Evolutionary conservation across 2,888 invertebrate species (phyloP).

Genomic region (Agriopis marginaria): DNA sequence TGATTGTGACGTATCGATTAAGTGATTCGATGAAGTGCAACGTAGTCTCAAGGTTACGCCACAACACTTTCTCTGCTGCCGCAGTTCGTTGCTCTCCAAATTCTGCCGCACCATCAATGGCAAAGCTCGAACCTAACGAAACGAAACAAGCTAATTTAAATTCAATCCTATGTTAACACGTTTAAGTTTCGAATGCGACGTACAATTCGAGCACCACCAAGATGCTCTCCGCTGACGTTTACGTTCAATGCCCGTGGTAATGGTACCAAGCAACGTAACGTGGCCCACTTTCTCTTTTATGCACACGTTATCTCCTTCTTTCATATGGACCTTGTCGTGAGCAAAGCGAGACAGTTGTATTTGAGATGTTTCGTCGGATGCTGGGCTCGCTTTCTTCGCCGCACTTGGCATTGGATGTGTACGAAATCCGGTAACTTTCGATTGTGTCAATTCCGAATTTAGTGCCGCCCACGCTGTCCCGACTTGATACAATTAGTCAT

Average conservation of each 20-base stretch:
- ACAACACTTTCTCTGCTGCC: conserved; percentile 79
- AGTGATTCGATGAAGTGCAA: conserved; percentile 73
- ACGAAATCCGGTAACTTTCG: conserved; percentile 85
- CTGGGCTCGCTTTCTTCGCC: conserved; percentile 84
- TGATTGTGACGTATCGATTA: conserved; percentile 76
- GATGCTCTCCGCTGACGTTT: conserved; percentile 77
- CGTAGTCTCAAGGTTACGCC: conserved; percentile 83
- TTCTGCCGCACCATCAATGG: conserved; percentile 72
- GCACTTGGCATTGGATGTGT: conserved; percentile 83
- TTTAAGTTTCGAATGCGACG: conserved; percentile 50
- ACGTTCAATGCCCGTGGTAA: conserved; percentile 84
- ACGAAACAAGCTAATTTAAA: conserved; percentile 49
- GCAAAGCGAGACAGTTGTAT: conserved; percentile 73
- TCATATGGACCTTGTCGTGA: conserved; percentile 53
- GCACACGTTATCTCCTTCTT: conserved; percentile 77
- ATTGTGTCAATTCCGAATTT: conserved; percentile 65
- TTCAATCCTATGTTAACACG: conserved; percentile 52
- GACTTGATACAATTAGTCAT: conserved; percentile 70
- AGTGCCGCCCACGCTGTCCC: conserved; percentile 55
- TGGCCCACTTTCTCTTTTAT: conserved; percentile 87
- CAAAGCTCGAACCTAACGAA: conserved; percentile 58
- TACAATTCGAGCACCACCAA: conserved; percentile 47
- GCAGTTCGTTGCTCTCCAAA: conserved; percentile 84
- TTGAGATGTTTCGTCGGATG: conserved; percentile 67
- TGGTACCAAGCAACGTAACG: conserved; percentile 84